These are phyloP conservation scores for Myotis brandtii DNA, from an alignment of 2,113 vertebrate genomes.

Conservation along the genomic window DNA sequence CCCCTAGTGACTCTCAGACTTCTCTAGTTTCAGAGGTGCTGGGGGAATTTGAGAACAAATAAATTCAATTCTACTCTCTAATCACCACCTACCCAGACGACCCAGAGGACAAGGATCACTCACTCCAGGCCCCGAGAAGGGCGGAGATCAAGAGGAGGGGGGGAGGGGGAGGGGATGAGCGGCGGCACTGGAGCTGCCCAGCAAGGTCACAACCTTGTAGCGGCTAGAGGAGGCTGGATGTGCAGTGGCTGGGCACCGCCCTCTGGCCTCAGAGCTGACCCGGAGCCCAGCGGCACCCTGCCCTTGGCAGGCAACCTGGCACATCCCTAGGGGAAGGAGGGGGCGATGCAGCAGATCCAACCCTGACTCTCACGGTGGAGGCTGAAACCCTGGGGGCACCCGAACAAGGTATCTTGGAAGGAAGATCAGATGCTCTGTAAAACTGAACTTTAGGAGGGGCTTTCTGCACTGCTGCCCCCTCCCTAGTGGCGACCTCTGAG, in stretches of 20 bases:
- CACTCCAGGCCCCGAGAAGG: neutral
- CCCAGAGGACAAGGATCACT: neutral
- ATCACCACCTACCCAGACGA: neutral
- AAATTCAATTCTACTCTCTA: neutral
- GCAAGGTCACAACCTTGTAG: conserved; percentile 57
- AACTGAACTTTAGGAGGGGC: neutral
- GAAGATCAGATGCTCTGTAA: conserved; percentile 8
- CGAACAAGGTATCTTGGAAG: neutral
- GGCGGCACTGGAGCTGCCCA: neutral
- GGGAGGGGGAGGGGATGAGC: neutral
- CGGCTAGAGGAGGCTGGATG: neutral
- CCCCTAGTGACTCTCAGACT: neutral
- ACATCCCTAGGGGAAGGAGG: conserved; percentile 37
- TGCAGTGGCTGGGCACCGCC: conserved; percentile 13
- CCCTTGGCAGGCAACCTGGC: neutral
- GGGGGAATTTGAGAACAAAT: neutral
- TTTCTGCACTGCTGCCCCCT: neutral
- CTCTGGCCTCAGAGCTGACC: conserved; percentile 56
- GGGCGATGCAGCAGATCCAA: neutral
- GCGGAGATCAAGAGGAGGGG: neutral
- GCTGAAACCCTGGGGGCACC: neutral
- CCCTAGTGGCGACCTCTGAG: neutral
- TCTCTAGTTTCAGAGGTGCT: neutral
- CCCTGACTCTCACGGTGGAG: neutral
- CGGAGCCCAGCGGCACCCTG: neutral